Base-by-base conservation (phyloP, 1,140 invertebrate species). In the Vanessa atalanta region DNA sequence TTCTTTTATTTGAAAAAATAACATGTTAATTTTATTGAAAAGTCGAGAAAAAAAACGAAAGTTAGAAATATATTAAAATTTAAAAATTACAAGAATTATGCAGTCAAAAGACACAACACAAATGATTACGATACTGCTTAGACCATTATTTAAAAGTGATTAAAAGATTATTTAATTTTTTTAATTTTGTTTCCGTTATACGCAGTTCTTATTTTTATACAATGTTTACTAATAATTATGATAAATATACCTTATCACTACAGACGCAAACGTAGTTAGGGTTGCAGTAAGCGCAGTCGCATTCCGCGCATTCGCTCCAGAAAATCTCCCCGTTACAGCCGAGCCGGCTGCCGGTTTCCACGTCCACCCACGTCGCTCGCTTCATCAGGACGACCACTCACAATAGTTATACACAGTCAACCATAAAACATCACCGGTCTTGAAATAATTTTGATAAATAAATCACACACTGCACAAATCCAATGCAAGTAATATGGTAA, bases 291-390 rank as follows among this genome's bases (percentile, higher is more conserved):
- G 88, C 79, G 84, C 93, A 93, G 81, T 93, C 92, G 77, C 93
- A 93, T 80, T 93, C 92, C 65, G 86, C 81, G 81, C 92, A 93
- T 83, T 93, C 91, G 87, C 90, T 93, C 93, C 93, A 93, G 81
- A 93, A 93, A 70, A 93, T 93, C 78, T 93, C 93, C 82, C 92
- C 93, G 90, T 93, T 93, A 90, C 93, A 93, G 85, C 93, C 93
- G 78, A 93, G 85, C 68, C 90, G 89, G 88, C 90, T 88, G 86
- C 90, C 89, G 81, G 89, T 87, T 88, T 93, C 92, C 85, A 93
- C 90, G 80, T 93, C 92, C 83, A 93, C 88, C 93, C 93, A 93
- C 89, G 91, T 90, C 84, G 91, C 87, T 51, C 91, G 91, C 91
- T 92, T 93, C 93, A 93, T 93, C 81, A 87, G 89, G 86, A 86